Conservation (phyloP, 2,888 invertebrate species). For the Conistra vaccinii region DNA sequence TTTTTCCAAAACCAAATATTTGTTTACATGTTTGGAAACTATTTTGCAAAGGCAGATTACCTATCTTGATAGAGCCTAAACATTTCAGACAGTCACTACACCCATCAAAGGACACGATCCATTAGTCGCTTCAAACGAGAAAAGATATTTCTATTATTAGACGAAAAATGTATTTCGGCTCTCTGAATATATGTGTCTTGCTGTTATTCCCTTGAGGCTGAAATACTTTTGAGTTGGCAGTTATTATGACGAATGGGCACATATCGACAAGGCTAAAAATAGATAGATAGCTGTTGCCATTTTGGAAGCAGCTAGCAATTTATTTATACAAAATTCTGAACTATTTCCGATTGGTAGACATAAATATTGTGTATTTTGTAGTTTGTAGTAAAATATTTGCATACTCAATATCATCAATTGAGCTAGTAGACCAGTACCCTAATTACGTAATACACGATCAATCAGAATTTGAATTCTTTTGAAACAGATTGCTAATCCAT, state of each 20-base stretch:
- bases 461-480: too few relatives aligned
- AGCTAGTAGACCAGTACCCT: too few relatives aligned
- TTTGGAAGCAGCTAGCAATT: constrained; percentile 2
- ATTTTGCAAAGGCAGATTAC: not conserved
- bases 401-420: not conserved
- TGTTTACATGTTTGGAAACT: not conserved
- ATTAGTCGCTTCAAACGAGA: constrained; percentile 30
- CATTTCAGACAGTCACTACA: constrained; percentile 10
- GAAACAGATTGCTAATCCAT: too few relatives aligned
- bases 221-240: constrained; percentile 29
- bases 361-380: constrained; percentile 16
- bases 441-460: too few relatives aligned
- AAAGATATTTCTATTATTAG: constrained; percentile 30
- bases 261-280: constrained; percentile 18
- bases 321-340: constrained; percentile 18
- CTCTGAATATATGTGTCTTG: constrained; percentile 37
- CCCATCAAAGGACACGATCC: constrained; percentile 26
- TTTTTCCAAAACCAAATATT: not conserved
- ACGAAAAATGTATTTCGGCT: constrained; percentile 29
- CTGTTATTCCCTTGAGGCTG: constrained; percentile 25
- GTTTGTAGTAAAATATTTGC: not conserved
- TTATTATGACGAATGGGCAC: constrained; percentile 41
- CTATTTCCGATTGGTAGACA: constrained; percentile 3
- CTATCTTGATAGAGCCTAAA: not conserved
- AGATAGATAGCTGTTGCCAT: constrained; percentile 8